phyloP scores from a whole-genome alignment of 1,140 invertebrate genomes.

The Cydia fagiglandana region DNA sequence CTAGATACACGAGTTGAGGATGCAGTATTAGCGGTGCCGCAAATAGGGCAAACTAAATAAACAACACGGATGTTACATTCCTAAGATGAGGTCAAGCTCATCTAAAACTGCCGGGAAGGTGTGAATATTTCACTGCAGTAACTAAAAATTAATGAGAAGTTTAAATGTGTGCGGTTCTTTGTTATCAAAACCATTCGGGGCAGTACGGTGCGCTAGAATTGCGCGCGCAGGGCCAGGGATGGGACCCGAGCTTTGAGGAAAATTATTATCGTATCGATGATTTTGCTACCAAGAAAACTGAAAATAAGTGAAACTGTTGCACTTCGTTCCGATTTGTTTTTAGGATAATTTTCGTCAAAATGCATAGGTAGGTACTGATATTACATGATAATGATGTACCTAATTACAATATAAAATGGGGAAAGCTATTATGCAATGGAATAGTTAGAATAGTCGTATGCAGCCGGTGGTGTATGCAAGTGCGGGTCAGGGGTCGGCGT shows the following conservation, averaged over 20 bases:
- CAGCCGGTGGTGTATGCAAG: neutral
- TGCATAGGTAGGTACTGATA: too few species aligned
- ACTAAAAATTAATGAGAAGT: constrained; percentile 32
- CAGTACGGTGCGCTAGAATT: constrained; percentile 21
- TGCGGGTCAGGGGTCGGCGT: constrained; percentile 11
- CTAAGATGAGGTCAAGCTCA: constrained; percentile 19
- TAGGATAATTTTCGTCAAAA: neutral
- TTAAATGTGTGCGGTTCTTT: constrained; percentile 32
- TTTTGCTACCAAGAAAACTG: neutral
- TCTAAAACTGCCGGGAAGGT: constrained; percentile 2
- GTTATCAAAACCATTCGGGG: constrained; percentile 31
- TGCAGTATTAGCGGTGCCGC: too few species aligned
- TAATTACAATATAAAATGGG: neutral
- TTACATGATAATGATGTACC: too few species aligned
- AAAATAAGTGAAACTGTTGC: neutral
- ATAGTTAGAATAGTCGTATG: neutral
- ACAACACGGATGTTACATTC: neutral
- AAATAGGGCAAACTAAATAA: neutral
- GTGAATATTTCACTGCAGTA: constrained; percentile 32
- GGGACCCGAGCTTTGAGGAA: neutral
- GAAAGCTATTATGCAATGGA: neutral
- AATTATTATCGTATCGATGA: constrained; percentile 3
- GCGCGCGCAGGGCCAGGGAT: constrained; percentile 26
- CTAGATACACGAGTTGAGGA: too few species aligned
- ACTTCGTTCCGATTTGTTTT: neutral